Percentiles rank a stretch among this genome's conserved stretches.
Evolutionary conservation across 2,888 invertebrate species (phyloP).

Genomic region (Oscheius sp.): DNA sequence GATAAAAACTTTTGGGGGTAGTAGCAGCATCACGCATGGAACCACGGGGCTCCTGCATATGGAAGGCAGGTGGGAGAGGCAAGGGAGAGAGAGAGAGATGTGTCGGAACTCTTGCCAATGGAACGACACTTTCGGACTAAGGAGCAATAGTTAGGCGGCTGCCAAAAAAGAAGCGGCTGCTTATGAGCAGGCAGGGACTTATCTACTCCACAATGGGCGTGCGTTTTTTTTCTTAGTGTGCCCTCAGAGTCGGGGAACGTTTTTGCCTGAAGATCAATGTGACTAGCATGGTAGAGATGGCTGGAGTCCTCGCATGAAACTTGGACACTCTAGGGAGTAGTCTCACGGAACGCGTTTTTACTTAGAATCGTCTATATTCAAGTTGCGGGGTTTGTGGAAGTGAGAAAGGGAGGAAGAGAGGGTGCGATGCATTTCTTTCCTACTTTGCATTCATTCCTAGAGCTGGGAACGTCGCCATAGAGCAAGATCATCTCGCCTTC

Average conservation of each 20-base stretch:
- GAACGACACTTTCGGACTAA: constrained; percentile 6
- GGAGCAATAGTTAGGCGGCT: not conserved
- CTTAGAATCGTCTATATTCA: constrained; percentile 15
- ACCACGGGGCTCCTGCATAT: not conserved
- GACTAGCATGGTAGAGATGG: constrained; percentile 28
- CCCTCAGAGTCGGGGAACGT: constrained; percentile 20
- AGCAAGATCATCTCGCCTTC: not conserved
- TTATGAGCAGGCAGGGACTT: constrained; percentile 35
- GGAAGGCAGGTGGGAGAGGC: constrained; percentile 3
- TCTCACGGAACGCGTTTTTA: constrained; percentile 24
- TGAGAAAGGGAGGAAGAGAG: not conserved
- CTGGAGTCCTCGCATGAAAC: not conserved
- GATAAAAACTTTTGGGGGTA: not conserved
- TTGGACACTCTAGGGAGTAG: constrained; percentile 34
- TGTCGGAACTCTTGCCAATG: not conserved
- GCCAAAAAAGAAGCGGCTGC: constrained; percentile 26
- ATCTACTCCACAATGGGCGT: constrained; percentile 38
- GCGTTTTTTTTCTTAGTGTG: constrained; percentile 27
- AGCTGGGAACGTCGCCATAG: constrained; percentile 9
- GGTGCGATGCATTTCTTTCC: not conserved
- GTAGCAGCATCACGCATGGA: not conserved
- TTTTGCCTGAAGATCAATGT: constrained; percentile 35
- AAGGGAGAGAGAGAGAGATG: not conserved
- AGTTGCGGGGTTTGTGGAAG: not conserved
- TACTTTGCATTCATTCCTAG: constrained; percentile 17